Conservation (phyloP, 2,888 invertebrate species). For the Ashinkailepas kermadecensis region DNA sequence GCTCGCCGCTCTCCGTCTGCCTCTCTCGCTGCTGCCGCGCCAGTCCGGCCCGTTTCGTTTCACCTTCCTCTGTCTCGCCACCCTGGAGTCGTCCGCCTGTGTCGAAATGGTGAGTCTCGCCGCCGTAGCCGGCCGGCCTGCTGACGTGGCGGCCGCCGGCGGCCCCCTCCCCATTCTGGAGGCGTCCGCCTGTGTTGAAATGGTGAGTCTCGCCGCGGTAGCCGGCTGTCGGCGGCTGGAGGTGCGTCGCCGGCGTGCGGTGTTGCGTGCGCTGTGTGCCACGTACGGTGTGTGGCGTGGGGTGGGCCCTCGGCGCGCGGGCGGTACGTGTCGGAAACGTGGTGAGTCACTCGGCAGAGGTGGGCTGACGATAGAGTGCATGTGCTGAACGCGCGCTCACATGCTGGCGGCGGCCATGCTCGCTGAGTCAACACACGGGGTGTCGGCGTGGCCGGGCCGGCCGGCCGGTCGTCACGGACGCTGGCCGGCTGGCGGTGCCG, state of each 20-base stretch:
- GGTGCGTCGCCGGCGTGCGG: background rate
- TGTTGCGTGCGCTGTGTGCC: background rate
- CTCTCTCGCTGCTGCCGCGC: background rate
- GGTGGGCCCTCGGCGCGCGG: background rate
- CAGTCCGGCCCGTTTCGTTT: background rate
- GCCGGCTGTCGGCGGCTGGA: background rate
- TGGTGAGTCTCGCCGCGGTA: background rate
- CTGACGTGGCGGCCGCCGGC: background rate
- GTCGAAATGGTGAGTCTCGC: slow-evolving; percentile 13
- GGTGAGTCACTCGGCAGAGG: background rate
- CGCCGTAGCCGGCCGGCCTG: background rate
- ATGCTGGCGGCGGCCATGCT: background rate
- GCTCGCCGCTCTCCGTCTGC: background rate
- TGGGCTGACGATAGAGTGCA: too few relatives aligned
- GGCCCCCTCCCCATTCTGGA: background rate
- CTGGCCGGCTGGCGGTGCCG: background rate
- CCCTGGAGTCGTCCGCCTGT: slow-evolving; percentile 9
- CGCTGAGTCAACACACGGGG: background rate
- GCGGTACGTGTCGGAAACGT: background rate
- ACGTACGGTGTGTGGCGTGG: background rate
- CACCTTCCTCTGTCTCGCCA: slow-evolving; percentile 5
- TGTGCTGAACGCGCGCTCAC: too few relatives aligned
- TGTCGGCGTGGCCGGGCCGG: background rate
- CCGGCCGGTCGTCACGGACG: background rate
- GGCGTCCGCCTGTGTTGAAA: background rate